Evolutionary conservation across 1,140 invertebrate genomes (phyloP).

Genomic region (Delia radicum): DNA sequence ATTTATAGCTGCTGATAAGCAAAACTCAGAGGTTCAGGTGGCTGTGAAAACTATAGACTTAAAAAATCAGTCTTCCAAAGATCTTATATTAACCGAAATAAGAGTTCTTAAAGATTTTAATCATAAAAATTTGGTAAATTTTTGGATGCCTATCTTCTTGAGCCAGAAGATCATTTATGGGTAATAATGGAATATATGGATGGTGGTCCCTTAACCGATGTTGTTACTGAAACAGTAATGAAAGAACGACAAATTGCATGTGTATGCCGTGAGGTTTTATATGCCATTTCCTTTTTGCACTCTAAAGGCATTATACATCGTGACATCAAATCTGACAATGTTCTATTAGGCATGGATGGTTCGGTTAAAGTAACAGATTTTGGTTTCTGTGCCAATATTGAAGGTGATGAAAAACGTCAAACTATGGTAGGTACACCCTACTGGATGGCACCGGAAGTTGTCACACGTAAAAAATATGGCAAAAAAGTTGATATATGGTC

Average conservation of each 20-base stretch:
- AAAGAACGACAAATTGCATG: constrained; percentile 96
- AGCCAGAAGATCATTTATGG: constrained; percentile 90
- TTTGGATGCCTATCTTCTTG: constrained; percentile 83
- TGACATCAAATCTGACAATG: constrained; percentile 96
- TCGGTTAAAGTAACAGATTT: constrained; percentile 97
- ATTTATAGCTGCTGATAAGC: constrained; percentile 82
- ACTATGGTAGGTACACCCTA: constrained; percentile 93
- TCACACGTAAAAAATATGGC: constrained; percentile 79
- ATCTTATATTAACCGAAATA: constrained; percentile 93
- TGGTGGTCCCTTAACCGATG: constrained; percentile 94
- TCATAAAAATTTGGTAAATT: constrained; percentile 97
- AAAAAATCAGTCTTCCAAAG: constrained; percentile 90
- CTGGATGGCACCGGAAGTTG: constrained; percentile 91
- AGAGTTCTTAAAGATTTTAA: constrained; percentile 90
- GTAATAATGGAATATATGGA: constrained; percentile 94
- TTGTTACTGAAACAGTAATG: constrained; percentile 97
- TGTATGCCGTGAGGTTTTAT: constrained; percentile 88
- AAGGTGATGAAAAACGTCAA: constrained; percentile 90
- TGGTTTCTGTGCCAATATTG: constrained; percentile 92
- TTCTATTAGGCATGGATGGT: constrained; percentile 94
- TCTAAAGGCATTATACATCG: constrained; percentile 87
- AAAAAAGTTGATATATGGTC: constrained; percentile 97
- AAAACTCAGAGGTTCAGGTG: constrained; percentile 75
- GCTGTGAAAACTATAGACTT: constrained; percentile 97
- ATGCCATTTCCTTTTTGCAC: constrained; percentile 91